Evolutionary conservation across 2,888 invertebrate genomes (phyloP).

Genomic region (Buathra laborator): DNA sequence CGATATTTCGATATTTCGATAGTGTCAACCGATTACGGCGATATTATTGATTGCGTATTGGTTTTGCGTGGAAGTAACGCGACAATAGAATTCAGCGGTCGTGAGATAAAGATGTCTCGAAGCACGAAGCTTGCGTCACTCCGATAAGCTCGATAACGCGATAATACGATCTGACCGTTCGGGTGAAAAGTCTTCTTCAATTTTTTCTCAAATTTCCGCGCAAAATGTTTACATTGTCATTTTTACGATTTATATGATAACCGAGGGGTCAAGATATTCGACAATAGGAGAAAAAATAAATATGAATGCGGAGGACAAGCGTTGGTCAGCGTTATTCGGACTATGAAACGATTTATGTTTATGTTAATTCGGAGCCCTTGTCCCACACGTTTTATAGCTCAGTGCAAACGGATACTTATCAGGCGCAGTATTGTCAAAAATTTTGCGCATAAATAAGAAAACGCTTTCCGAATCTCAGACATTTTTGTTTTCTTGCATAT

Average conservation of each 20-base stretch:
- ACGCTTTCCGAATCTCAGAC: too few species aligned
- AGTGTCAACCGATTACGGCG: too few species aligned
- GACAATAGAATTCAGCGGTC: background rate
- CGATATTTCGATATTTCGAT: background rate
- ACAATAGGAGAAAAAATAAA: background rate
- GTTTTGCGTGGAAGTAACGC: background rate
- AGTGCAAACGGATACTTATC: background rate
- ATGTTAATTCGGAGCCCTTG: background rate
- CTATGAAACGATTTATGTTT: constrained; percentile 7
- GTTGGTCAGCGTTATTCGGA: background rate
- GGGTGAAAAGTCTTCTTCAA: background rate
- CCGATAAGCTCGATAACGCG: background rate
- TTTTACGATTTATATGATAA: background rate
- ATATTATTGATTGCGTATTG: background rate
- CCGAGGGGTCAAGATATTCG: background rate
- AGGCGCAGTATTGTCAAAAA: background rate
- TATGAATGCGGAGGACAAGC: background rate
- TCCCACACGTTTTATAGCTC: background rate
- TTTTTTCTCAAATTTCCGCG: background rate
- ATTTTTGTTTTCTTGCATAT: background rate
- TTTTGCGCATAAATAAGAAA: too few species aligned
- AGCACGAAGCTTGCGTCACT: background rate
- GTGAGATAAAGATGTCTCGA: constrained; percentile 19
- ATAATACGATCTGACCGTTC: background rate
- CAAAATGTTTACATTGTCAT: background rate